Evolutionary conservation across 2,113 vertebrate genomes (phyloP).

Genomic region (Echinops telfairi): DNA sequence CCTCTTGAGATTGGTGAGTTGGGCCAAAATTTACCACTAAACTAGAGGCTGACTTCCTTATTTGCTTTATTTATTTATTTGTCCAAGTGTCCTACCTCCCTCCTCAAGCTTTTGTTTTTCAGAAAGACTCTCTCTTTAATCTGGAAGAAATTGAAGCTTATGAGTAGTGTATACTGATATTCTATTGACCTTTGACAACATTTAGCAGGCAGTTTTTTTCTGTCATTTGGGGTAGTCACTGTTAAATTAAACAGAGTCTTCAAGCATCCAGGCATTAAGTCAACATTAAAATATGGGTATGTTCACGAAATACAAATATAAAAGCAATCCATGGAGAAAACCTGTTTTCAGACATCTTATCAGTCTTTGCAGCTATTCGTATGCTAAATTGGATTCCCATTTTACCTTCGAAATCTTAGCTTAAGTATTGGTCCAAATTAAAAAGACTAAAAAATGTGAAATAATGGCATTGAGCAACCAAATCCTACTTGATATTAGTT

Average conservation of each 20-base stretch:
- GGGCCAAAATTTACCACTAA: background rate
- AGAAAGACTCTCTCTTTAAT: background rate
- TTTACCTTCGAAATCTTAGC: slow-evolving; percentile 22
- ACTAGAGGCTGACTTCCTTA: background rate
- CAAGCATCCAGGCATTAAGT: background rate
- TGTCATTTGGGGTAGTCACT: background rate
- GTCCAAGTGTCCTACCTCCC: background rate
- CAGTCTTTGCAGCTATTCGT: background rate
- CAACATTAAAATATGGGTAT: background rate
- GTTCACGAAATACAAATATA: background rate
- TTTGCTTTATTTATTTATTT: background rate
- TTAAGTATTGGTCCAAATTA: slow-evolving; percentile 10
- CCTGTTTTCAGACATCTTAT: background rate
- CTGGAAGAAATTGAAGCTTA: background rate
- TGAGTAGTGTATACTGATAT: background rate
- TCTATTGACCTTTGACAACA: background rate
- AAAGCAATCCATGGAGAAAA: background rate
- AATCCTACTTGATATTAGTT: background rate
- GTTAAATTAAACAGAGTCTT: background rate
- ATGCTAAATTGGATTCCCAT: background rate
- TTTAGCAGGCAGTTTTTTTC: background rate
- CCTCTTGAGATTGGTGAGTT: slow-evolving; percentile 39
- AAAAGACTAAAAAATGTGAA: slow-evolving; percentile 34
- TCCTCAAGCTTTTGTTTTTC: background rate
- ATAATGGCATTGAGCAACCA: background rate